Evolutionary conservation across 2,888 invertebrate genomes (phyloP), one percentile per base, ranked within the genome.

Genomic region (Globia sparganii): DNA sequence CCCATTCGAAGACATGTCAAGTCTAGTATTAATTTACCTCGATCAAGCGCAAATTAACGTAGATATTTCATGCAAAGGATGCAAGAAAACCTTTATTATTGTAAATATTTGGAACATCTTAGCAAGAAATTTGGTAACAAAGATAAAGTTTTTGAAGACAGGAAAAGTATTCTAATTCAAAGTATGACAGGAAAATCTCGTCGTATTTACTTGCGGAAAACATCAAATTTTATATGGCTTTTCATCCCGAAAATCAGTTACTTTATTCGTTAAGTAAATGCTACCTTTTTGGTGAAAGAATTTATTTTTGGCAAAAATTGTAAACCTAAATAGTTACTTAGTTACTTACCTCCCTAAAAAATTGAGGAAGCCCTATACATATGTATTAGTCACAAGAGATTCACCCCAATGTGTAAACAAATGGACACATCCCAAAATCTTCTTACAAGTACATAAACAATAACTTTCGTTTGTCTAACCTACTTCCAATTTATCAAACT

Each of bases 161-260:
- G 28, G 18, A 56, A 73, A 64, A 43, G 28, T 46, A 76, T 74
- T 40, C 6, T 43, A 58, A 65, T 75, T 65, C 65, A 65, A 73
- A 72, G 25, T 65, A 49, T 25, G 18, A 18, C 37, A n/a, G 5
- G 65, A 49, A 74, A 58, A 74, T 49, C 18, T 37, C 25, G 25
- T 25, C 25, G 46, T 40, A 37, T 40, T 56, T 72, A 72, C 53
- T 53, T n/a, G n/a, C 1, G 28, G 18, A 3, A 56, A 43, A 31
- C 8, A 13, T 37, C 8, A 0, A 40, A 40, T 31, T 21, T 28
- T 21, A 28, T 46, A 53, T 37, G 1, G 0, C 3, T 25, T 61
- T 72, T 37, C 4, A 53, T 40, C 8, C 8, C 3, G 37, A 43
- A 25, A 64, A 53, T n/a, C 0, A 31, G 21, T 28, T 72, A 4